Evolutionary conservation across 2,797 vertebrate genomes (phyloP), one percentile per base, ranked within the genome.

Genomic region (Staurois parvus): DNA sequence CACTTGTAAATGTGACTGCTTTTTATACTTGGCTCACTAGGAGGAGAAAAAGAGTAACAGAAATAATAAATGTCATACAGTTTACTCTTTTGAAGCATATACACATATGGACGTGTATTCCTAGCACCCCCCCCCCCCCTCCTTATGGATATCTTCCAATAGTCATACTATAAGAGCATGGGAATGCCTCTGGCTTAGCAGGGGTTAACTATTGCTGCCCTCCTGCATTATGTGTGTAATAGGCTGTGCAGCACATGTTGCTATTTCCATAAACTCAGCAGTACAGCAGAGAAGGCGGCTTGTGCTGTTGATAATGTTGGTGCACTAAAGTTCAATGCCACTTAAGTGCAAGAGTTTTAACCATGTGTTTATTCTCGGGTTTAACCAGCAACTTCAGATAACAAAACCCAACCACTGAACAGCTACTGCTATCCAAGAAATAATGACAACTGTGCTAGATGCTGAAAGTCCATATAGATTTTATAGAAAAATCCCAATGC

Each of bases 301-400:
- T 81, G 79, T 48, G 64, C 64, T 59, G 19, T 34, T 40, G 45
- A 34, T 42, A 67, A 82, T 34, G 42, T 24, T 29, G 21, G 34
- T 73, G 80, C 74, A 72, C 80, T 77, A 42, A 56, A 83, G 85
- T 83, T 86, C 75, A 86, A 83, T 86, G 80, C 37, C 85, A 86
- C 79, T 52, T 26, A 34, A 81, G 56, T 72, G 42, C 48, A 28
- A 45, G 30, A 40, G 15, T 21, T 28, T 19, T 21, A 40, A 67
- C 68, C 6, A 17, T 52, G 29, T 24, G 67, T 79, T 79, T 68
- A 15, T 32, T 79, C 66, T 68, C 12, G 26, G 24, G 37, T 48
- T 79, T 69, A 67, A 48, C 11, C 21, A 26, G 21, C 4, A 26
- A 64, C 59, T 64, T 13, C 59, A 64, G 21, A 26, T 2, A 66